Percentiles rank a stretch among this genome's conserved stretches.
phyloP scores from a whole-genome alignment of 2,113 vertebrate species.

The Cyphomyrus discorhynchus region DNA sequence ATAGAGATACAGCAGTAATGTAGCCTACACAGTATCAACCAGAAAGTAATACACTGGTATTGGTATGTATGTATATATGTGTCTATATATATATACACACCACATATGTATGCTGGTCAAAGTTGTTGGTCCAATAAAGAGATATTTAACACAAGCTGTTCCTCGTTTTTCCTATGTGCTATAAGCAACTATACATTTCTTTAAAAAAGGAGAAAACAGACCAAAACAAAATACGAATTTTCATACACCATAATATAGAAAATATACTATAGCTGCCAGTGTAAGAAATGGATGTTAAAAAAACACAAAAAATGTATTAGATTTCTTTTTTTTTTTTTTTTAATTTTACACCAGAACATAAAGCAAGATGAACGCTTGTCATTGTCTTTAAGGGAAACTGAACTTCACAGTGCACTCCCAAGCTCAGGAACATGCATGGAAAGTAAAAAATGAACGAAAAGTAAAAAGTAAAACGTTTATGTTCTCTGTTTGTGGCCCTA shows the following conservation, averaged over 20 bases:
- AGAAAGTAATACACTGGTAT: slow-evolving; percentile 28
- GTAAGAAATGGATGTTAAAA: background rate
- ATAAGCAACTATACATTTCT: background rate
- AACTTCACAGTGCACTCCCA: background rate
- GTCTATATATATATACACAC: slow-evolving; percentile 45
- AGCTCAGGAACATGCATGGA: background rate
- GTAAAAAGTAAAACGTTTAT: background rate
- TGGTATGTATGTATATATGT: background rate
- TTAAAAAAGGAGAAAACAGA: background rate
- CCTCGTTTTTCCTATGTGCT: background rate
- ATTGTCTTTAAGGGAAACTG: background rate
- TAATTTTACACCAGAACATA: background rate
- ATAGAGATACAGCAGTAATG: slow-evolving; percentile 37
- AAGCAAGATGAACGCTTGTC: background rate
- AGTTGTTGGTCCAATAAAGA: slow-evolving; percentile 54
- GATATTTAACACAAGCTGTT: slow-evolving; percentile 16
- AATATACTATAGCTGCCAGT: background rate
- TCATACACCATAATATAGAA: background rate
- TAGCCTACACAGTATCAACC: slow-evolving; percentile 34
- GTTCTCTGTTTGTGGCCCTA: background rate
- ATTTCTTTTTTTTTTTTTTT: background rate
- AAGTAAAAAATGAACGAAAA: background rate
- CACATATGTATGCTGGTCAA: slow-evolving; percentile 37
- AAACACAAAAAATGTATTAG: background rate
- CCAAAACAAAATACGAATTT: background rate